Evolutionary conservation across 2,888 invertebrate genomes (phyloP), one percentile per base, ranked within the genome.

Genomic region (Opisthograptis luteolata): DNA sequence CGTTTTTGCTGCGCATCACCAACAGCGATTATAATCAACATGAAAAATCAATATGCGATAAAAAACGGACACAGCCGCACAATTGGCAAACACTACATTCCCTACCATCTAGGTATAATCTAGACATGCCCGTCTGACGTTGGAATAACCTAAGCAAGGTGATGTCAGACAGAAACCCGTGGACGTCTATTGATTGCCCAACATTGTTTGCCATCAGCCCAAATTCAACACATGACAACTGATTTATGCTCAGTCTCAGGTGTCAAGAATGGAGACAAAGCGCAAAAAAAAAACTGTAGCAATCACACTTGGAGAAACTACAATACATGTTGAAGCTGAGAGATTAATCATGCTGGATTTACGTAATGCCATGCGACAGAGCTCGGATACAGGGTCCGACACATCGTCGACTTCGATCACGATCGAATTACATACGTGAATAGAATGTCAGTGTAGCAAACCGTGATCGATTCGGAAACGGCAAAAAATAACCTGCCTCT

Each of bases 231-330:
- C 76, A 73, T 85, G 87, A 88, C 87, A 88, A 76, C 82, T 87
- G 87, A 88, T 87, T 87, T 84, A 89, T 88, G 70, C 67, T 68
- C 60, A 58, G 68, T 67, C 81, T 81, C 84, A 84, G 85, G 85
- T 87, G 87, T 85, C 84, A 86, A 81, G 75, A 80, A 60, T 67
- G 64, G 66, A 76, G 76, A 79, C 78, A 72, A 64, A 68, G 68
- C 66, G 77, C 77, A 79, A 79, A 79, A 81, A 79, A 79, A 79
- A 81, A 80, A 78, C 64, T 76, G 68, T 74, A 76, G 69, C 84
- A 82, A 82, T 81, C 74, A 80, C 76, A 84, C 59, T 71, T 60
- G 74, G 60, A 77, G 76, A 74, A 73, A 78, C 70, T 72, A 79
- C 78, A 79, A 79, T 77, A 71, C 70, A 67, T 69, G 72, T 73